Conservation (phyloP, 2,888 invertebrate genomes). For the Pantelozetes paolii region DNA sequence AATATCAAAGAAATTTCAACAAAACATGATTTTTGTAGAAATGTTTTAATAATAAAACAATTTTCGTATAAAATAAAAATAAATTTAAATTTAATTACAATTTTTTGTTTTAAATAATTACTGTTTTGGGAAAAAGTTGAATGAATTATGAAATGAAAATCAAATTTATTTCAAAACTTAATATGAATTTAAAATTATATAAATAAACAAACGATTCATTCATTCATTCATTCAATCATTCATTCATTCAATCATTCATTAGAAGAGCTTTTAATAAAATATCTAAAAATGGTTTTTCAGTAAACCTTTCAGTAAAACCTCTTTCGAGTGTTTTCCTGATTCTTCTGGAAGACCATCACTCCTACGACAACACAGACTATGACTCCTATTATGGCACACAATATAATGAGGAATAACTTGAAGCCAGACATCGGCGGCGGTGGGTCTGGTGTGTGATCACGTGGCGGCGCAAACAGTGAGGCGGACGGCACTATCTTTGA, state of each 20-base stretch:
- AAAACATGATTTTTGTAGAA: no score
- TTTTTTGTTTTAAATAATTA: background rate
- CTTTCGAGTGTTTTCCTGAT: conserved; percentile 81
- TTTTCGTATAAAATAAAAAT: background rate
- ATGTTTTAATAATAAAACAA: no score
- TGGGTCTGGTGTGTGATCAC: conserved; percentile 78
- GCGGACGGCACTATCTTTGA: conserved; percentile 83
- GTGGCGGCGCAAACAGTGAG: conserved; percentile 77
- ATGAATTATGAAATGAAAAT: conserved; percentile 5
- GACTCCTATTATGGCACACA: conserved; percentile 74
- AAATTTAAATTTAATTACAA: background rate
- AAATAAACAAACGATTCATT: background rate
- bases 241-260: background rate
- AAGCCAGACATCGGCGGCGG: conserved; percentile 79
- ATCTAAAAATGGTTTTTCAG: no score
- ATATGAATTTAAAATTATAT: background rate
- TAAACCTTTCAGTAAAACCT: conserved; percentile 75
- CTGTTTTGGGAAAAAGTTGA: background rate
- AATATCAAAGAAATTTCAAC: no score
- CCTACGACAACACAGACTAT: conserved; percentile 79
- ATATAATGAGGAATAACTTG: conserved; percentile 81
- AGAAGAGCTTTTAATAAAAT: background rate
- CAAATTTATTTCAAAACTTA: background rate
- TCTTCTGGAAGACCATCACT: conserved; percentile 88
- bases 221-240: background rate